Evolutionary conservation across 2,888 invertebrate species (phyloP).

Genomic region (Cataglyphis livida): DNA sequence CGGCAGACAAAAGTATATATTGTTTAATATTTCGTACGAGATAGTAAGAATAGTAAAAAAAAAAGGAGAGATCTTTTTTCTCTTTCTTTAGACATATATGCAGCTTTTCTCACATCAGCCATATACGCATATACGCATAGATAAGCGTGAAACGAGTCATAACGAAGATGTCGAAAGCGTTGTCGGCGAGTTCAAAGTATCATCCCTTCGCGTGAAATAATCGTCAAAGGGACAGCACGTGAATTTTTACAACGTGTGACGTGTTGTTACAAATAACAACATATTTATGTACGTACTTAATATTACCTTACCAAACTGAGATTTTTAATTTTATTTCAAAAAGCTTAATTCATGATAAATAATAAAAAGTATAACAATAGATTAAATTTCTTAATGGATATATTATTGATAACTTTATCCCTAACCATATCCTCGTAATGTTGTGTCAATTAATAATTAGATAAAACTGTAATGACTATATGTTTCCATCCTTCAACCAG

Average conservation of each 20-base stretch:
- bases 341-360: too few species aligned
- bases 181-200: conserved; percentile 79
- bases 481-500: conserved; percentile 53
- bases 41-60: conserved; percentile 24
- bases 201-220: conserved; percentile 76
- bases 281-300: too few species aligned
- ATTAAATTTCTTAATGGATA: too few species aligned
- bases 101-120: conserved; percentile 5
- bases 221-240: conserved; percentile 77
- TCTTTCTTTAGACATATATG: neutral
- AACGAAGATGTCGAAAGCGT: conserved; percentile 68
- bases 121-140: conserved; percentile 34
- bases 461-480: neutral
- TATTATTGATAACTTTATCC: too few species aligned
- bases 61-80: neutral
- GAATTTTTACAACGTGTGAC: neutral
- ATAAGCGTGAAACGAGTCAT: conserved; percentile 63
- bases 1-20: conserved; percentile 26
- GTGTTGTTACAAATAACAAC: too few species aligned
- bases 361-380: too few species aligned
- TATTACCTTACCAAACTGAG: too few species aligned
- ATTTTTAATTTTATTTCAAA: too few species aligned
- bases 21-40: conserved; percentile 16
- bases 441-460: neutral
- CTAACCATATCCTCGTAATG: too few species aligned